Conservation (phyloP, 1,140 invertebrate genomes). For the Spodoptera litura region DNA sequence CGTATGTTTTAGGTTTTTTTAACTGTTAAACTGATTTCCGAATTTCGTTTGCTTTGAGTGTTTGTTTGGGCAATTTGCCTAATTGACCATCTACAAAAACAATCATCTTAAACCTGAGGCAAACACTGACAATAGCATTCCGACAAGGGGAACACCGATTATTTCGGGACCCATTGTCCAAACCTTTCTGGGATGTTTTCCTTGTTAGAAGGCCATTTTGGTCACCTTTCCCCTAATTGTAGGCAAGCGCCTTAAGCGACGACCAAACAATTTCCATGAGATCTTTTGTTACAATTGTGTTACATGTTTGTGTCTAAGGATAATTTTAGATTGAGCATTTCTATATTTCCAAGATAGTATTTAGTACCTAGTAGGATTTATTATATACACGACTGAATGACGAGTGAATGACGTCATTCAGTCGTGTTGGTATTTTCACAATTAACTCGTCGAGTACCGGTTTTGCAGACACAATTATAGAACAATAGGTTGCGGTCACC, state of each 20-base stretch:
- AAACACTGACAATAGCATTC: constrained; percentile 54
- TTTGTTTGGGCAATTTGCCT: constrained; percentile 2
- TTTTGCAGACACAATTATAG: too few relatives aligned
- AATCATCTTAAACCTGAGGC: constrained; percentile 35
- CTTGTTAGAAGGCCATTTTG: constrained; percentile 56
- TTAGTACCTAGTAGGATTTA: too few relatives aligned
- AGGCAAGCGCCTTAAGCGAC: constrained; percentile 65
- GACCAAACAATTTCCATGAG: constrained; percentile 49
- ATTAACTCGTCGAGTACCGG: too few relatives aligned
- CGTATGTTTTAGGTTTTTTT: not conserved
- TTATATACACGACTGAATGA: too few relatives aligned
- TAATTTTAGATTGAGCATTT: not conserved
- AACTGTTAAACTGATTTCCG: not conserved
- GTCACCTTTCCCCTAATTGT: constrained; percentile 70
- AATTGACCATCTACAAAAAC: constrained; percentile 32
- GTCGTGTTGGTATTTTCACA: too few relatives aligned
- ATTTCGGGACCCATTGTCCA: constrained; percentile 56
- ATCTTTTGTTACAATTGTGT: constrained; percentile 25
- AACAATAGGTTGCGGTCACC: too few relatives aligned
- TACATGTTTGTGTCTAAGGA: constrained; percentile 21
- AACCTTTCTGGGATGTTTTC: constrained; percentile 73
- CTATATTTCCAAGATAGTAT: not conserved
- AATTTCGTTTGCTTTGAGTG: constrained; percentile 3
- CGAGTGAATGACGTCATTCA: too few relatives aligned
- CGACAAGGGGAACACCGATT: constrained; percentile 67